Conservation (phyloP, 2,888 invertebrate genomes). For the Spisula subtruncata region DNA sequence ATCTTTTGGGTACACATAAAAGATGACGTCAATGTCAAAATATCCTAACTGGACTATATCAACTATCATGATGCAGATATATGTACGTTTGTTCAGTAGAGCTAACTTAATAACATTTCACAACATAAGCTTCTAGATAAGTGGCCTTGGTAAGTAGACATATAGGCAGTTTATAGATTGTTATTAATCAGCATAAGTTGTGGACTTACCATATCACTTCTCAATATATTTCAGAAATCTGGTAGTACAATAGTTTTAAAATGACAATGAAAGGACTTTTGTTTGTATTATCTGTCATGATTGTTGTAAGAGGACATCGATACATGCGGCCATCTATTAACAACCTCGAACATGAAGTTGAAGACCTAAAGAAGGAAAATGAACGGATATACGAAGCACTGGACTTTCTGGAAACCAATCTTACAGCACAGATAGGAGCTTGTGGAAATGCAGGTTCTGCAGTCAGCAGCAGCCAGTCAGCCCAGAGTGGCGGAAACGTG, state of each 20-base stretch:
- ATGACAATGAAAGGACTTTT: neutral
- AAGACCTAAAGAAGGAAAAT: constrained; percentile 3
- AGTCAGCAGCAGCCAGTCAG: neutral
- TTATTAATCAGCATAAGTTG: neutral
- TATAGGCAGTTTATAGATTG: neutral
- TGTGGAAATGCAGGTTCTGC: neutral
- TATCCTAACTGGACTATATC: too few relatives aligned
- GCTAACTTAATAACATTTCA: neutral
- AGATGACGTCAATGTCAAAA: too few relatives aligned
- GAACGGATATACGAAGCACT: neutral
- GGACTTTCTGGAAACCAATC: constrained; percentile 28
- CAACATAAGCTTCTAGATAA: neutral
- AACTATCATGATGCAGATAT: too few relatives aligned
- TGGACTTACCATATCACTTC: neutral
- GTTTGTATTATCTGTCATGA: neutral
- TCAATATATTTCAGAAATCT: neutral
- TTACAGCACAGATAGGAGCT: neutral
- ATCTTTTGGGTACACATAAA: too few relatives aligned
- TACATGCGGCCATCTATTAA: constrained; percentile 16
- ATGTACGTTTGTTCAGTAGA: neutral
- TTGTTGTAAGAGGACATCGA: neutral
- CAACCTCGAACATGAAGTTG: constrained; percentile 10
- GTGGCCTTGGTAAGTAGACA: neutral
- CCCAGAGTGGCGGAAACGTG: neutral
- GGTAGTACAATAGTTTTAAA: neutral